Conservation (phyloP, 2,797 vertebrate species). For the Strix occidentalis region DNA sequence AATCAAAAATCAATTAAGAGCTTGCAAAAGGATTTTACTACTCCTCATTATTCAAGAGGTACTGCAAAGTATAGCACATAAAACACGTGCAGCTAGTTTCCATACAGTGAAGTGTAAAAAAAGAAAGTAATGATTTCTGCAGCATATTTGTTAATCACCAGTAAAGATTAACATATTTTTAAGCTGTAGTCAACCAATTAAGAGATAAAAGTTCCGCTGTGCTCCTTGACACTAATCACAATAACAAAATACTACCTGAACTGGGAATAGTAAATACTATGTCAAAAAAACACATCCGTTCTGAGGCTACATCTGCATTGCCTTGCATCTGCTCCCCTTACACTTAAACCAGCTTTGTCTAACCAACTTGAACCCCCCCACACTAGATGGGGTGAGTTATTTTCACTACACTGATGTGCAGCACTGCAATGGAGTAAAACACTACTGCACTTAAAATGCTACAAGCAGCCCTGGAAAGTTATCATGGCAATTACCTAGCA, state of each 20-base stretch:
- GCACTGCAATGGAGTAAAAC: neutral
- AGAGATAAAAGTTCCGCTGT: neutral
- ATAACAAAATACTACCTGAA: neutral
- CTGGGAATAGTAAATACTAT: neutral
- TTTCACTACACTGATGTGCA: neutral
- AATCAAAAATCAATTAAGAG: neutral
- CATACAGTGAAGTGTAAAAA: neutral
- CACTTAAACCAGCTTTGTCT: neutral
- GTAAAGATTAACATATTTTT: neutral
- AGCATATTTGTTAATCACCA: neutral
- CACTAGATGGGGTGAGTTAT: neutral
- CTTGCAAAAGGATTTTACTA: neutral
- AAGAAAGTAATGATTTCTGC: neutral
- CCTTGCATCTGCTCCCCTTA: neutral
- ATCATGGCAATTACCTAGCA: neutral
- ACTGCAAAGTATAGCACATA: neutral
- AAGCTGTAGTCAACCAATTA: neutral
- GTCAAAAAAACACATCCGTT: neutral
- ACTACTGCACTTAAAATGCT: neutral
- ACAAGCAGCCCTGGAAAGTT: neutral
- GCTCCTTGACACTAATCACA: neutral
- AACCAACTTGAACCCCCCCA: neutral
- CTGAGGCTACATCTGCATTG: neutral
- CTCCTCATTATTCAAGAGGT: neutral
- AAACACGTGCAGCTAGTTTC: neutral